phyloP scores from a whole-genome alignment of 2,888 invertebrate genomes.

The Chrysolina oricalcia region DNA sequence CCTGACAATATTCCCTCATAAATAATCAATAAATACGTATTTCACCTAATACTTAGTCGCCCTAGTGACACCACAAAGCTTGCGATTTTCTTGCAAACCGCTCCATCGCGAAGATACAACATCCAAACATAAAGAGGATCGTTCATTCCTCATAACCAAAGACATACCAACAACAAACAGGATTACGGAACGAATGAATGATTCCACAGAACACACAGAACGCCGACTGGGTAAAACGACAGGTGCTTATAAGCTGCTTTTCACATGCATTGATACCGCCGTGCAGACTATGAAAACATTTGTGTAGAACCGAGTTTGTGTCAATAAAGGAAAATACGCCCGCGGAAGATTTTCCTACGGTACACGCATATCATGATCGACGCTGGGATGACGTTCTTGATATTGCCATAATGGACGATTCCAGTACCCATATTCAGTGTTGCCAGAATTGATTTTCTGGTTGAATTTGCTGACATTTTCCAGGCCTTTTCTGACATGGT shows the following conservation, averaged over 20 bases:
- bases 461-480: too few relatives aligned
- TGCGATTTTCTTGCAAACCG: background rate
- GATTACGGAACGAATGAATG: constrained; percentile 40
- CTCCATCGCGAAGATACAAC: background rate
- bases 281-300: constrained; percentile 11
- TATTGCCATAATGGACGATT: too few relatives aligned
- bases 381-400: too few relatives aligned
- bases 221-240: constrained; percentile 36
- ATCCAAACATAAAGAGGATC: background rate
- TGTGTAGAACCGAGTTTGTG: constrained; percentile 13
- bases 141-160: constrained; percentile 24
- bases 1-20: too few relatives aligned
- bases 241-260: constrained; percentile 43
- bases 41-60: too few relatives aligned
- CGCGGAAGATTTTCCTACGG: background rate
- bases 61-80: background rate
- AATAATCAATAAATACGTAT: too few relatives aligned
- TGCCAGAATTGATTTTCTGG: too few relatives aligned
- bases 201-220: constrained; percentile 33
- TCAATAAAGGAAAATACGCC: constrained; percentile 16
- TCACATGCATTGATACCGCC: constrained; percentile 23
- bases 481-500: too few relatives aligned
- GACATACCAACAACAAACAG: constrained; percentile 42
- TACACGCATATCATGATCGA: background rate
- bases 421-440: too few relatives aligned